A percentile compares a stretch with the other conserved stretches of the same genome.
Evolutionary conservation across 2,797 vertebrate genomes (phyloP).

Genomic region (Brachyalestes nurse): DNA sequence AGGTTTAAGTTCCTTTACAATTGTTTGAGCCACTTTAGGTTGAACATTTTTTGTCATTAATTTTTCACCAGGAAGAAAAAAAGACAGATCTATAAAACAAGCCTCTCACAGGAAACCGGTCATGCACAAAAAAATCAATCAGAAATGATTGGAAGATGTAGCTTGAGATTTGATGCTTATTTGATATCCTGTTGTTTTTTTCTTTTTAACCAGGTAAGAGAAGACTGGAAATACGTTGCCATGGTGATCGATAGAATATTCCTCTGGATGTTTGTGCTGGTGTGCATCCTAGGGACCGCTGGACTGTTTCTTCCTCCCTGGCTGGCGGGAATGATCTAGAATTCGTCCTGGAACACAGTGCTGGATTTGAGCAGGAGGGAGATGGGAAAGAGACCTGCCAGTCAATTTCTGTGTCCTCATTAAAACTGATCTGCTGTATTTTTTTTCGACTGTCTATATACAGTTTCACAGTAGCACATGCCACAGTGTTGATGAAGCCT

Average conservation of each 20-base stretch:
- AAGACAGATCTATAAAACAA: constrained; percentile 17
- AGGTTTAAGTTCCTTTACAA: neutral
- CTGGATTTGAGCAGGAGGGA: constrained; percentile 16
- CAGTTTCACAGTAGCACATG: constrained; percentile 9
- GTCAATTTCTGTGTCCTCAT: constrained; percentile 34
- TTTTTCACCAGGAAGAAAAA: constrained; percentile 39
- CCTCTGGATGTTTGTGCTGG: constrained; percentile 87
- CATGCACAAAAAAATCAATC: constrained; percentile 48
- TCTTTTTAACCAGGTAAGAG: constrained; percentile 79
- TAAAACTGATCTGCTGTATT: neutral
- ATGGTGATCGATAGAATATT: constrained; percentile 91
- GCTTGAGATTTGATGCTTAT: constrained; percentile 36
- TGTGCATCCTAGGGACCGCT: constrained; percentile 85
- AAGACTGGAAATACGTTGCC: constrained; percentile 89
- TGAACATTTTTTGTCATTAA: neutral
- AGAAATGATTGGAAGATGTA: constrained; percentile 29
- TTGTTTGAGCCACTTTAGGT: constrained; percentile 6
- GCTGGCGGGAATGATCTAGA: constrained; percentile 88
- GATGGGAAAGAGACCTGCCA: constrained; percentile 30
- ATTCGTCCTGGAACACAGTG: constrained; percentile 17
- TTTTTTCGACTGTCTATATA: constrained; percentile 6
- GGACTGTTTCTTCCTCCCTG: constrained; percentile 87
- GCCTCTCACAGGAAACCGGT: constrained; percentile 37
- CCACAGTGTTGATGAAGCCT: constrained; percentile 4
- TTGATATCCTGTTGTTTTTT: constrained; percentile 20